Percentiles rank a stretch among this genome's conserved stretches.
Conservation (phyloP, 1,140 invertebrate genomes). For the Leguminivora glycinivorella region DNA sequence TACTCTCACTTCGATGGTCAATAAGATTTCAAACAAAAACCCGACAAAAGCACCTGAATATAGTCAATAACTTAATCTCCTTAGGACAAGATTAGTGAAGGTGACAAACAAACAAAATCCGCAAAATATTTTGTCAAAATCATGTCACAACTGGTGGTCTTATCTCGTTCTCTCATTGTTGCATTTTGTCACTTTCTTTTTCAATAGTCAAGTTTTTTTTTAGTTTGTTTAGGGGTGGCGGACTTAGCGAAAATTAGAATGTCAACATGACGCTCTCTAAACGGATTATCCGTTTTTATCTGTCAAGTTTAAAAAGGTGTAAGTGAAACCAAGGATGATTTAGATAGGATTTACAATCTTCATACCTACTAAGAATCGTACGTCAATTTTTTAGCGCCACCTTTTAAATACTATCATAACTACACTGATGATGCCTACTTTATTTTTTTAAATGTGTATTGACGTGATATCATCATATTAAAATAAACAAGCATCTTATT, state of each 20-base stretch:
- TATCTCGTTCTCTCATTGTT: constrained; percentile 47
- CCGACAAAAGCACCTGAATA: constrained; percentile 30
- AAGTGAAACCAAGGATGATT: too few relatives aligned
- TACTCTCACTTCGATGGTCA: constrained; percentile 15
- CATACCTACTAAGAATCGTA: too few relatives aligned
- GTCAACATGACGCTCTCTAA: constrained; percentile 59
- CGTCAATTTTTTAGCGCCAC: too few relatives aligned
- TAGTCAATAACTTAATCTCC: constrained; percentile 36
- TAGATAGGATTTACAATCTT: too few relatives aligned
- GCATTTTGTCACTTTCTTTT: constrained; percentile 46
- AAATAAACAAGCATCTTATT: too few relatives aligned
- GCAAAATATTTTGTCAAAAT: constrained; percentile 75
- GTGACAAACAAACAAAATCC: constrained; percentile 49
- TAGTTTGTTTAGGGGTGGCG: constrained; percentile 43
- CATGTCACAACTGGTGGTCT: constrained; percentile 65
- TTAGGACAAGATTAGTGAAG: constrained; percentile 54
- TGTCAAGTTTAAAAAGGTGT: constrained; percentile 33
- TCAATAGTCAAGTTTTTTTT: constrained; percentile 39
- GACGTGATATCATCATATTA: too few relatives aligned
- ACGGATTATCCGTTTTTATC: constrained; percentile 38
- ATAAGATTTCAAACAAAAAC: constrained; percentile 10
- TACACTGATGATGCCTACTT: too few relatives aligned
- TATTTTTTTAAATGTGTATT: too few relatives aligned
- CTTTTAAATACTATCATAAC: too few relatives aligned
- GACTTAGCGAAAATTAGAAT: constrained; percentile 58